phyloP scores from a whole-genome alignment of 1,140 invertebrate species.

The Pseudoatta argentina region DNA sequence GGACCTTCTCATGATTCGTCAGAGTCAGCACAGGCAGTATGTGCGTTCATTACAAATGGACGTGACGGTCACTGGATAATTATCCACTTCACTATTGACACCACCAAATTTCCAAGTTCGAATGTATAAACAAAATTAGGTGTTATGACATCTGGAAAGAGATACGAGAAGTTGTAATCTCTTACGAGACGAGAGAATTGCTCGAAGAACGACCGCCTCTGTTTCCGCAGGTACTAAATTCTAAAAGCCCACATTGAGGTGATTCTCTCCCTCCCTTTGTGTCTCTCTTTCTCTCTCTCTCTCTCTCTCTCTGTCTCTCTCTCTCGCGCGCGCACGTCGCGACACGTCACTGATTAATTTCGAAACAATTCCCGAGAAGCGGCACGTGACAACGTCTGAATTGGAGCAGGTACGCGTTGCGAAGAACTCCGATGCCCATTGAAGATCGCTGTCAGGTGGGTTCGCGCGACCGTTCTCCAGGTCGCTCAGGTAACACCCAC shows the following conservation, averaged over 20 bases:
- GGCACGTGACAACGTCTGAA: slow-evolving; percentile 37
- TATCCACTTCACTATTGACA: slow-evolving; percentile 64
- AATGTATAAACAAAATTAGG: neutral
- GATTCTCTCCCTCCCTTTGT: neutral
- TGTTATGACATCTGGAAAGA: neutral
- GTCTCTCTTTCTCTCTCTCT: neutral
- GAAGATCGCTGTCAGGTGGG: slow-evolving; percentile 49
- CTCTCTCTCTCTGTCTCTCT: neutral
- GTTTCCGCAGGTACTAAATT: slow-evolving; percentile 33
- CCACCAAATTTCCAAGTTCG: slow-evolving; percentile 18
- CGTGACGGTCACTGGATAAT: slow-evolving; percentile 37
- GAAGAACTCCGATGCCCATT: slow-evolving; percentile 12
- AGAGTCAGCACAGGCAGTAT: slow-evolving; percentile 4
- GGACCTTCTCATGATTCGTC: slow-evolving; percentile 68
- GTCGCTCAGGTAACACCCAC: slow-evolving; percentile 60
- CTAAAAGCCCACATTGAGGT: slow-evolving; percentile 31
- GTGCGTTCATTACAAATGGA: slow-evolving; percentile 30
- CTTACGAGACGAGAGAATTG: neutral
- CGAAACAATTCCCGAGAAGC: neutral
- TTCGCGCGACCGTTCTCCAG: slow-evolving; percentile 64
- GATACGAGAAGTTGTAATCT: neutral
- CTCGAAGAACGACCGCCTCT: neutral
- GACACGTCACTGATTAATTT: slow-evolving; percentile 43
- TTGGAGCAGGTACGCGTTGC: slow-evolving; percentile 2
- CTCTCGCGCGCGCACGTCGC: neutral